Evolutionary conservation across 2,113 vertebrate species (phyloP).

Genomic region (Rhineura floridana): DNA sequence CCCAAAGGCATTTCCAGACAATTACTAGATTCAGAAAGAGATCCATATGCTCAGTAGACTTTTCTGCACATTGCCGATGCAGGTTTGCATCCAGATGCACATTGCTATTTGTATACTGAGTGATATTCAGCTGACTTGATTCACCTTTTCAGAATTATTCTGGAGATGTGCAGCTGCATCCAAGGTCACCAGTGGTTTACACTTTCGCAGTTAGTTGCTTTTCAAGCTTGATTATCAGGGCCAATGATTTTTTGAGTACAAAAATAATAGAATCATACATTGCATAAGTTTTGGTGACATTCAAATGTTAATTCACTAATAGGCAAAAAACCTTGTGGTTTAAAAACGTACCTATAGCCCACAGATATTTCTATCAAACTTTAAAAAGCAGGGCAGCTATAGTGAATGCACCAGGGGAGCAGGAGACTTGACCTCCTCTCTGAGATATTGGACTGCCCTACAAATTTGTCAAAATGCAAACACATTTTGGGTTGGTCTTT

Average conservation of each 20-base stretch:
- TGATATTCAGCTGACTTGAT: neutral
- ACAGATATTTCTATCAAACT: no score
- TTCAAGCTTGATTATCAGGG: neutral
- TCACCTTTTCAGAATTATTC: neutral
- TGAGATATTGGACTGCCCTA: no score
- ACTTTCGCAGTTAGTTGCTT: neutral
- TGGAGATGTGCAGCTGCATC: neutral
- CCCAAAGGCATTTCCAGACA: slow-evolving; percentile 8
- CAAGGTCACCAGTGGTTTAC: neutral
- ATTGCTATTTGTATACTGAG: neutral
- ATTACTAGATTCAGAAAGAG: neutral
- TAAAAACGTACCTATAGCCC: no score
- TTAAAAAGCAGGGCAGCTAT: no score
- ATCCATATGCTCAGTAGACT: neutral
- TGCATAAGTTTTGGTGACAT: neutral
- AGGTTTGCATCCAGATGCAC: neutral
- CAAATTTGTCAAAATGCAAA: no score
- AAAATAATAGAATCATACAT: neutral
- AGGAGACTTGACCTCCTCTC: no score
- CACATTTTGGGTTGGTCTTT: no score
- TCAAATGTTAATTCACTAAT: no score
- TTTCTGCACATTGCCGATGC: neutral
- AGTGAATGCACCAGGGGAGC: no score
- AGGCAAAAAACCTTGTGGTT: no score
- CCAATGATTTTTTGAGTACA: neutral